Evolutionary conservation across 1,140 invertebrate species (phyloP), one percentile per base, ranked within the genome.

Genomic region (Tribolium castaneum): DNA sequence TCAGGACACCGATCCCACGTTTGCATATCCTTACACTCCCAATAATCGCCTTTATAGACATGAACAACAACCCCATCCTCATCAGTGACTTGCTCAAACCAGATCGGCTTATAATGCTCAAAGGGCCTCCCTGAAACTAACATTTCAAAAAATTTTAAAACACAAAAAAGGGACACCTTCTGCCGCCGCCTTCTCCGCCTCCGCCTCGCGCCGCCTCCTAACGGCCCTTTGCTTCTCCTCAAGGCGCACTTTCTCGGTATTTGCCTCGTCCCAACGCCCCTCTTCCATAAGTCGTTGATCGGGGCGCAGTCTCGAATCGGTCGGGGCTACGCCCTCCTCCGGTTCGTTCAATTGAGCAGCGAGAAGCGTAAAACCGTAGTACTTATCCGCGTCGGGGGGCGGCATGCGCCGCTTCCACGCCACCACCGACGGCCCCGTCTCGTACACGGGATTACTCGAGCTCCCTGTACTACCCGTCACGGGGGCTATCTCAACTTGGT

Each of bases 331-430:
- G 45, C 92, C 94, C 3, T 95, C 92, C 89, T 99, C 98, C 6
- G 90, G 89, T 87, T 99, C 98, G 87, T 99, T 99, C 59, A 99
- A 88, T 89, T 99, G 97, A 85, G 97, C 95, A 12, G 98, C 97
- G 81, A 99, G 90, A 86, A 94, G 87, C 6, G 97, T 99, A 87
- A 99, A 99, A 86, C 96, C 94, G 88, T 99, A 99, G 88, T 93
- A 98, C 86, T 90, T 81, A 70, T 91, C 90, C 59, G 87, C 87
- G 78, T 93, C 94, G 84, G 90, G 91, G 87, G 94, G 91, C 50
- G 94, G 93, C 71, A 92, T 86, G 62, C 92, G 92, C 76, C 96
- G 90, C 85, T 94, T 93, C 98, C 98, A 99, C 56, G 97, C 92
- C 6, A 93, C 83, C 80, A 90, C 92, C 81, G 96, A 93, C 25